Conservation (phyloP, 37 sponge, comb jelly and placozoan species). For the Halichondria panicea region DNA sequence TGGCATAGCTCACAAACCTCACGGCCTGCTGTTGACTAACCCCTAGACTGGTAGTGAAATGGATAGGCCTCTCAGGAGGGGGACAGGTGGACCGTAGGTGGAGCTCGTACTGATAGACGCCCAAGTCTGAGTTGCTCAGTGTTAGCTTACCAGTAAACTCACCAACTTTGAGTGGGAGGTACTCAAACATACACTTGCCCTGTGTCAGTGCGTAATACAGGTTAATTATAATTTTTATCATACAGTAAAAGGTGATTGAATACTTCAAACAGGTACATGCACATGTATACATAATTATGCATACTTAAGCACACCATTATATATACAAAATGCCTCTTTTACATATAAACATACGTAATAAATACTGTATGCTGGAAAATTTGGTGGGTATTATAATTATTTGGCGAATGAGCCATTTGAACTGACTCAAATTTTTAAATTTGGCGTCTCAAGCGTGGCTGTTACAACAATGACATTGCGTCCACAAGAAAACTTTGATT, state of each 20-base stretch:
- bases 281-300: background rate
- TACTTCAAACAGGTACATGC: too few species aligned
- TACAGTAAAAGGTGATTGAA: too few species aligned
- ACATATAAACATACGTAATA: too few species aligned
- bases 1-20: constrained; percentile 82
- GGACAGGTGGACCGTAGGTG: constrained; percentile 77
- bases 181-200: constrained; percentile 94
- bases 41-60: constrained; percentile 85
- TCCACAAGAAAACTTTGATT: too few species aligned
- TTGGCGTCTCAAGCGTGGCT: too few species aligned
- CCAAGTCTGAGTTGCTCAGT: constrained; percentile 81
- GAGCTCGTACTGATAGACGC: constrained; percentile 93
- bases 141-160: constrained; percentile 75
- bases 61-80: constrained; percentile 83
- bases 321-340: too few species aligned
- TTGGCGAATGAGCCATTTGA: too few species aligned
- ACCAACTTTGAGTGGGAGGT: constrained; percentile 91
- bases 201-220: constrained; percentile 5
- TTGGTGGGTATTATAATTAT: too few species aligned
- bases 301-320: background rate
- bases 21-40: constrained; percentile 69
- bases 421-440: too few species aligned
- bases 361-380: too few species aligned
- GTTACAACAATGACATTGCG: too few species aligned
- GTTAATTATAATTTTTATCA: too few species aligned